Base-by-base conservation (phyloP, 2,797 vertebrate genomes). In the Gallinago stenura region DNA sequence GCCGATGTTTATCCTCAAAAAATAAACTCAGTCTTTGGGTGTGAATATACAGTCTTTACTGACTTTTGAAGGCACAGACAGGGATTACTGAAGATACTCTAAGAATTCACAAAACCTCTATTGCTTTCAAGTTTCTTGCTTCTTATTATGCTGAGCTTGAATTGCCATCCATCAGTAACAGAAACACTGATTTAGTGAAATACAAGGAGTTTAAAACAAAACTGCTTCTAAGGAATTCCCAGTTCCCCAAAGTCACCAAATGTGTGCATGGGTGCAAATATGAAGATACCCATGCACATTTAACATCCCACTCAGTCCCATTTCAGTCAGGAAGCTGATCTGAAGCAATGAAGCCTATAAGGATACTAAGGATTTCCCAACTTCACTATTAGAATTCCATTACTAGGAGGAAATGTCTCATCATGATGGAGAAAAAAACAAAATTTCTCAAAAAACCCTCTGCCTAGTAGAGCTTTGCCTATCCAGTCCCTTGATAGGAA, bases 81-180 rank as follows among this genome's bases (percentile, higher is more conserved):
- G 30, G 17, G 9, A 86, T 69, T 87, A 76, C 35, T 89, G 70
- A 93, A 87, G 18, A 51, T 15, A 45, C 11, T 8, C 26, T 31
- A 82, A 65, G 41, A 92, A 90, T 62, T 90, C 66, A 82, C 30
- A 78, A 72, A 37, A 26, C 68, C 56, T 85, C 48, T 50, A 50
- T 41, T 43, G 26, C 71, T 89, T 95, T 85, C 43, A 60, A 57
- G 48, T 87, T 73, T 89, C 81, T 79, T 77, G 51, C 25, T 83
- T 75, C 53, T 50, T 48, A 12, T 60, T 78, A n/a, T 12, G n/a
- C 33, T 60, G 56, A 85, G 84, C 28, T 39, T 89, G 61, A 93
- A 87, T 13, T 75, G 45, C 31, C 19, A 81, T 77, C n/a, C n/a
- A 24, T 24, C 48, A 62, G 56, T 28, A 64, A 92, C 30, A 79